phyloP scores from a whole-genome alignment of 1,140 invertebrate species.

The Ceratina calcarata region DNA sequence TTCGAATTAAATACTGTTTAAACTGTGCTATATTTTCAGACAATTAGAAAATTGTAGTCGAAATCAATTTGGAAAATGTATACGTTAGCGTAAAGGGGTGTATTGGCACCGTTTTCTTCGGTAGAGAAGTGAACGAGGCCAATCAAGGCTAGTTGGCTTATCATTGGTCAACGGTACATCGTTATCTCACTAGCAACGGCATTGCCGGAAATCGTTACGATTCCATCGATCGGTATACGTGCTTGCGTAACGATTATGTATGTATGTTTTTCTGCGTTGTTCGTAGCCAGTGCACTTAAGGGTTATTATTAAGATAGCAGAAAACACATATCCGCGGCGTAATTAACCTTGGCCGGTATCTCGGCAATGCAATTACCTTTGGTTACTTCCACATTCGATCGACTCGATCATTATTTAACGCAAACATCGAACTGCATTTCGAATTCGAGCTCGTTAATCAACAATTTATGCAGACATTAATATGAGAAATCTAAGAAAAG shows the following conservation, averaged over 20 bases:
- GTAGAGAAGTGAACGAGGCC: slow-evolving; percentile 10
- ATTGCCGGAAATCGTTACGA: slow-evolving; percentile 47
- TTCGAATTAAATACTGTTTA: too few species aligned
- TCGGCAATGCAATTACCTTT: slow-evolving; percentile 12
- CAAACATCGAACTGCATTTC: background rate
- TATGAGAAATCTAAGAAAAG: background rate
- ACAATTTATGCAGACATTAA: slow-evolving; percentile 5
- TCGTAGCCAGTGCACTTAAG: background rate
- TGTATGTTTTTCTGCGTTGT: background rate
- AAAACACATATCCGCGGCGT: slow-evolving; percentile 17
- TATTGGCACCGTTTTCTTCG: too few species aligned
- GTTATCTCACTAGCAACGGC: slow-evolving; percentile 27
- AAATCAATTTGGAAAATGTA: too few species aligned
- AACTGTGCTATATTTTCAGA: too few species aligned
- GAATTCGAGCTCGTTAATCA: slow-evolving; percentile 13
- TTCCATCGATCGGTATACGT: background rate
- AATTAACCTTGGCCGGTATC: slow-evolving; percentile 33
- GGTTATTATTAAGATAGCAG: slow-evolving; percentile 46
- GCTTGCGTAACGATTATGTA: background rate
- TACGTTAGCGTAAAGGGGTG: too few species aligned
- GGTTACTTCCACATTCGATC: background rate
- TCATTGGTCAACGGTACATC: slow-evolving; percentile 35
- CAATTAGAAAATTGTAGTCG: too few species aligned
- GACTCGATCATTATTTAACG: background rate
- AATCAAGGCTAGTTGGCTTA: slow-evolving; percentile 26